A percentile compares a stretch with the other conserved stretches of the same genome.
phyloP scores from a whole-genome alignment of 2,113 vertebrate genomes.

The Erpornis zantholeuca region DNA sequence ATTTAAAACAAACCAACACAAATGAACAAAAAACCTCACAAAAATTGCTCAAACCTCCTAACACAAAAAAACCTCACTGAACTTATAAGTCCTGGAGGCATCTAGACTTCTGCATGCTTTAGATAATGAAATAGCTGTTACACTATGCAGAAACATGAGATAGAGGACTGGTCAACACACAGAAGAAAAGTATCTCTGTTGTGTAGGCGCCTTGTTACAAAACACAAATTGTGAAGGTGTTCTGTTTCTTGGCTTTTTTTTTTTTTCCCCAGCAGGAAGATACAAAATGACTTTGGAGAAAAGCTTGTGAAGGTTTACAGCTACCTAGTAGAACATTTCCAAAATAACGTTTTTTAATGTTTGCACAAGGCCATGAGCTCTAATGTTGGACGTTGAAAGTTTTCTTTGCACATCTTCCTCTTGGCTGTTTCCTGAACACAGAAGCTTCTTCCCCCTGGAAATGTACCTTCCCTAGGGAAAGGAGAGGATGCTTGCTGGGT shows the following conservation, averaged over 20 bases:
- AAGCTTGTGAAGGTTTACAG: neutral
- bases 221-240: neutral
- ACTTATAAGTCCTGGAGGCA: neutral
- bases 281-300: neutral
- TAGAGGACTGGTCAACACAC: accelerated
- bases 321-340: neutral
- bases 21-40: neutral
- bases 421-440: neutral
- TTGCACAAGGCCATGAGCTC: neutral
- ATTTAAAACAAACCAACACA: neutral
- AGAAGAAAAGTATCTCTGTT: neutral
- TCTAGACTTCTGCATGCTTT: neutral
- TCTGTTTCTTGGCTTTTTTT: neutral
- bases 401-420: neutral
- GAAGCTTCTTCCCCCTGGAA: neutral
- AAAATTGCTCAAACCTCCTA: neutral
- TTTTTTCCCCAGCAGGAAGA: too few relatives aligned
- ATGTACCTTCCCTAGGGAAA: neutral
- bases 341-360: neutral
- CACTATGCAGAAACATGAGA: neutral
- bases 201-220: neutral
- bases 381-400: neutral
- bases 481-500: neutral
- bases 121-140: neutral
- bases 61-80: neutral